Evolutionary conservation across 2,797 vertebrate species (phyloP), one percentile per base, ranked within the genome.

Genomic region (Oreortyx pictus): DNA sequence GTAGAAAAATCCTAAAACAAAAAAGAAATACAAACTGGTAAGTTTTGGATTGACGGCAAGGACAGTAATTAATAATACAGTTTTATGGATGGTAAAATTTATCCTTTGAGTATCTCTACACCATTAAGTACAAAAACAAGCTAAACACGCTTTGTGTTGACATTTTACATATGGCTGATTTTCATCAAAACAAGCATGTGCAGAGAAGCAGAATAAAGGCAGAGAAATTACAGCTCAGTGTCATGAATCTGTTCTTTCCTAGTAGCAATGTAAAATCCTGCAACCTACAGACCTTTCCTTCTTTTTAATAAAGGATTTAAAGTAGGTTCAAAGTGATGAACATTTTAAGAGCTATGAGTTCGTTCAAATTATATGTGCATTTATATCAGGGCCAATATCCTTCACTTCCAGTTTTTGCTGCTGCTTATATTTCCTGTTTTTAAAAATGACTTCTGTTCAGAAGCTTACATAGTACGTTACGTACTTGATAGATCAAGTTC

Each of bases 391-490:
- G 65, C 72, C 81, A 90, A 29, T n/a, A 86, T 79, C 47, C 72
- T 88, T 83, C 52, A 47, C 67, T 88, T 86, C 9, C 17, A 86
- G 33, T 74, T 66, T 94, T 89, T 37, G 52, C 31, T 57, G 13
- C 71, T 67, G 25, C 25, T 91, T 86, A 3, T 44, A 65, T 81
- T 81, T 68, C 23, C 33, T 54, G 15, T 81, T 82, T 27, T 93
- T 84, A 62, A 86, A 86, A 90, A 73, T 15, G 19, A 82, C 9
- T 19, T 82, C 43, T 82, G 6, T 87, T 83, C 83, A 66, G 65
- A 85, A 91, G 57, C 80, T 82, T 87, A 61, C 68, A 52, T 84
- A 91, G 67, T 66, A 86, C 67, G 79, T 88, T 73, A 82, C 67
- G 88, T 78, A 54, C 44, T 77, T 77, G n/a, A 65, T 39, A 56